phyloP scores from a whole-genome alignment of 1,140 invertebrate genomes.

The Zaprionus vittiger region DNA sequence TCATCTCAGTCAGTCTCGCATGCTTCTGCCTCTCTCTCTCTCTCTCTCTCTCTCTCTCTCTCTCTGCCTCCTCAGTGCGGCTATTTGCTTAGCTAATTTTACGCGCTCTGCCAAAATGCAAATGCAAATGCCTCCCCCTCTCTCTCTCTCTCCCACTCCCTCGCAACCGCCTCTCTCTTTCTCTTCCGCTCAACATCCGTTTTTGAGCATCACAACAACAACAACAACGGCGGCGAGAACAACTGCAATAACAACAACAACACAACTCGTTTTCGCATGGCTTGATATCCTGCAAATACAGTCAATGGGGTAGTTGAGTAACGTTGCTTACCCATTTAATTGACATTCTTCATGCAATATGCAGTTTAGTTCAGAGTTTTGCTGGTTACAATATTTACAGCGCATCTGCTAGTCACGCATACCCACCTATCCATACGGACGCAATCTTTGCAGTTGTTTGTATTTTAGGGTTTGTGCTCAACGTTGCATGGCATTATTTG shows the following conservation, averaged over 20 bases:
- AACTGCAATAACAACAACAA: slow-evolving; percentile 12
- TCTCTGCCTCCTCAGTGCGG: neutral
- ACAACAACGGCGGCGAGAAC: slow-evolving; percentile 17
- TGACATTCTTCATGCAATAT: too few relatives aligned
- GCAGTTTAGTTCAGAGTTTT: too few relatives aligned
- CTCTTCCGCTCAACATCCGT: slow-evolving; percentile 30
- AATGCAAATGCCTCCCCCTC: slow-evolving; percentile 42
- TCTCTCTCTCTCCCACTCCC: neutral
- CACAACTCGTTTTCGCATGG: slow-evolving; percentile 5
- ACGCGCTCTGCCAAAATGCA: slow-evolving; percentile 56
- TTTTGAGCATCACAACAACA: slow-evolving; percentile 24
- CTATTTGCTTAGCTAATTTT: slow-evolving; percentile 49
- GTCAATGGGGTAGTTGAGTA: neutral
- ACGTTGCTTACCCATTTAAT: too few relatives aligned
- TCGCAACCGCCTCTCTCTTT: neutral
- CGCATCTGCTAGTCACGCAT: slow-evolving; percentile 5
- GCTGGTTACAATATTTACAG: slow-evolving; percentile 1
- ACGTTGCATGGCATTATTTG: slow-evolving; percentile 63
- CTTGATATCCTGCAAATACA: neutral
- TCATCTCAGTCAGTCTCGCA: slow-evolving; percentile 26
- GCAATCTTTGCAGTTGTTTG: slow-evolving; percentile 36
- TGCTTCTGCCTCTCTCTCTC: slow-evolving; percentile 31
- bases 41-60: too few relatives aligned
- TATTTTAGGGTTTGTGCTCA: slow-evolving; percentile 54
- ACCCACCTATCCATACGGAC: neutral